A percentile compares a stretch with the other conserved stretches of the same genome.
These are phyloP conservation scores for Apodemia zela DNA, from an alignment of 2,888 invertebrate genomes.

Conservation along the genomic window DNA sequence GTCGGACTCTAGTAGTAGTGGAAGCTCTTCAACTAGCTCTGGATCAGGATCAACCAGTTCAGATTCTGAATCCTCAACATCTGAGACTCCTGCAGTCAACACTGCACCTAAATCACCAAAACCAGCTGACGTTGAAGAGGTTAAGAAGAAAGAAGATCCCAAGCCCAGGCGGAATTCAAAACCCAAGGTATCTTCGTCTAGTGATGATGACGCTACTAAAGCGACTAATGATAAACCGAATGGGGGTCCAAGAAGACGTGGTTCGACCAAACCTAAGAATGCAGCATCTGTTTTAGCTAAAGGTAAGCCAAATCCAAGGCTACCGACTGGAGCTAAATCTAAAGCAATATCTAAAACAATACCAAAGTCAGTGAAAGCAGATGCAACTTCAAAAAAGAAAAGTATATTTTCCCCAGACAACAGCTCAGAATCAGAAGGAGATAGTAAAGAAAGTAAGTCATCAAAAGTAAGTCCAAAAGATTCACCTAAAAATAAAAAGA, in stretches of 20 bases:
- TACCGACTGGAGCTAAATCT: slow-evolving; percentile 62
- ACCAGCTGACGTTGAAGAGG: slow-evolving; percentile 40
- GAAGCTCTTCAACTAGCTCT: slow-evolving; percentile 85
- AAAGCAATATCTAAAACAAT: slow-evolving; percentile 61
- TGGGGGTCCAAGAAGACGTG: slow-evolving; percentile 76
- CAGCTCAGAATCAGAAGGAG: slow-evolving; percentile 67
- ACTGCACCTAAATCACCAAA: slow-evolving; percentile 61
- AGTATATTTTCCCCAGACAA: slow-evolving; percentile 92
- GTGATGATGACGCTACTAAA: slow-evolving; percentile 81
- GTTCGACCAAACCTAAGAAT: slow-evolving; percentile 81
- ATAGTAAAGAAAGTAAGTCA: slow-evolving; percentile 55
- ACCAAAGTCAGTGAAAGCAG: slow-evolving; percentile 49
- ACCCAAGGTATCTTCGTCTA: slow-evolving; percentile 76
- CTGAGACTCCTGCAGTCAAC: slow-evolving; percentile 48
- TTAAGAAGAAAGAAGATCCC: slow-evolving; percentile 44
- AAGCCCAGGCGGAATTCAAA: slow-evolving; percentile 60
- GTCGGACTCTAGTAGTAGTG: slow-evolving; percentile 85
- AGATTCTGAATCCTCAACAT: slow-evolving; percentile 85
- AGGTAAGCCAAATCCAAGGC: slow-evolving; percentile 54
- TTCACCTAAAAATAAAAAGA: slow-evolving; percentile 51
- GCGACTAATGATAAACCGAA: slow-evolving; percentile 54
- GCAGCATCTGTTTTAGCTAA: slow-evolving; percentile 82
- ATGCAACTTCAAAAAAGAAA: slow-evolving; percentile 81
- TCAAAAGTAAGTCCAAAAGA: slow-evolving; percentile 49
- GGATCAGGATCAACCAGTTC: slow-evolving; percentile 85